Evolutionary conservation across 2,888 invertebrate genomes (phyloP).

Genomic region (Cephalotes varians): DNA sequence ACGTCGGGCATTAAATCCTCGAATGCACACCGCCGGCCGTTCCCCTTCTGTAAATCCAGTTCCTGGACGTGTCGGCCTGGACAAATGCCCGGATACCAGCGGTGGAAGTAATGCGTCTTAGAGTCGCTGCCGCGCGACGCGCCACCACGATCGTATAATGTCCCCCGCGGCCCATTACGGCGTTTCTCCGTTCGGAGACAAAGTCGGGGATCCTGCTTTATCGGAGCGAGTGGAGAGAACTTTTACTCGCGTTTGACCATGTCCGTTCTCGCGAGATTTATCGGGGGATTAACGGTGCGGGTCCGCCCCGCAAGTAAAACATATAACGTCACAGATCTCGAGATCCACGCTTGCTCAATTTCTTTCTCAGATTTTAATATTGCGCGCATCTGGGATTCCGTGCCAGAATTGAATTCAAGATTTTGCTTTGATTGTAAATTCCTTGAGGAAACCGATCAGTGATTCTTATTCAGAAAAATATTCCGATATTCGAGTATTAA

Average conservation of each 20-base stretch:
- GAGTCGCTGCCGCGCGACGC: slow-evolving; percentile 70
- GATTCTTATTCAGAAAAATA: not conserved
- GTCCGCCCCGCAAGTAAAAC: slow-evolving; percentile 2
- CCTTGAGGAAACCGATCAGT: not conserved
- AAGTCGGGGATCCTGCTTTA: slow-evolving; percentile 45
- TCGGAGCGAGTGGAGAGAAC: slow-evolving; percentile 5
- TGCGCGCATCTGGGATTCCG: not conserved
- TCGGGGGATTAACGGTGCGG: slow-evolving; percentile 18
- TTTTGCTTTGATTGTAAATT: not conserved
- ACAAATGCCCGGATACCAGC: slow-evolving; percentile 85
- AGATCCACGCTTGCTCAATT: not conserved
- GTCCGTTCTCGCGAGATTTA: slow-evolving; percentile 36
- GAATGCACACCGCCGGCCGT: slow-evolving; percentile 55
- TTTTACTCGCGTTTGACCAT: not conserved
- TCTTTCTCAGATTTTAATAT: not conserved
- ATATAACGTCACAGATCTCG: not conserved
- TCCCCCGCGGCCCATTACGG: slow-evolving; percentile 64
- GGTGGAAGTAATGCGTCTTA: slow-evolving; percentile 85
- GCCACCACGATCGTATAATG: slow-evolving; percentile 59
- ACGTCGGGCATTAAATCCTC: slow-evolving; percentile 79
- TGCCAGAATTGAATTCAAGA: not conserved
- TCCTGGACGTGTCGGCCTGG: slow-evolving; percentile 84
- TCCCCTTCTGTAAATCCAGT: slow-evolving; percentile 70
- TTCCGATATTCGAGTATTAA: not conserved
- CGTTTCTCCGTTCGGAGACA: slow-evolving; percentile 43